Evolutionary conservation across 2,113 vertebrate species (phyloP), one percentile per base, ranked within the genome.

Genomic region (Beaufortia kweichowensis): DNA sequence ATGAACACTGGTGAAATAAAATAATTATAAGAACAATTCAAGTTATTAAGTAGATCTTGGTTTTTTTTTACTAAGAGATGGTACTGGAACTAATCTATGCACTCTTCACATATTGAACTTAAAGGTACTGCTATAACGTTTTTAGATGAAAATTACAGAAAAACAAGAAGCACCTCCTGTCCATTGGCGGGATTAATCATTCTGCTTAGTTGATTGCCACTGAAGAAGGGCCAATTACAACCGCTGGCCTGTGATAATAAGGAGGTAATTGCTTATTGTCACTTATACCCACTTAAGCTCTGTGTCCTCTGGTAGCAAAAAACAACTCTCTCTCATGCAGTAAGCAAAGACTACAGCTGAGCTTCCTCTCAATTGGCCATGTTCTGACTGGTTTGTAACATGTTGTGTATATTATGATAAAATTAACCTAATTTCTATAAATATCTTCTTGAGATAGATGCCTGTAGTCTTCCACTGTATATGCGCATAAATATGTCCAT

Each of bases 241-340:
- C 76, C 50, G 61, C 75, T 87, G 84, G 81, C 84, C 85, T 86
- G 84, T 73, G 85, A 89, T 88, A 90, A 91, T 87, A 70, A 84
- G 84, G 85, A 85, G 86, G 89, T 90, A 88, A 90, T 88, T 88
- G 86, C 83, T 79, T 76, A 72, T 75, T 80, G 81, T 86, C 87
- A 83, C 82, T 82, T 83, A 76, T 80, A 81, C 76, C 83, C 85
- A 78, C 83, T 88, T 71, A 86, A 81, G 81, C 73, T 82, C 79
- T 66, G 83, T 84, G 83, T 75, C 73, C 73, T 80, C 56, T 19
- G 78, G 82, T 81, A 78, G 69, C 74, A 80, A 74, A 74, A 74
- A 80, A 77, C 60, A 76, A 70, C 77, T 73, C 59, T 81, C 68
- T 71, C 79, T 80, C 77, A 79, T 31, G 60, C 72, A 79, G 82